Evolutionary conservation across 2,797 vertebrate species (phyloP), one percentile per base, ranked within the genome.

Genomic region (Siniperca undulata): DNA sequence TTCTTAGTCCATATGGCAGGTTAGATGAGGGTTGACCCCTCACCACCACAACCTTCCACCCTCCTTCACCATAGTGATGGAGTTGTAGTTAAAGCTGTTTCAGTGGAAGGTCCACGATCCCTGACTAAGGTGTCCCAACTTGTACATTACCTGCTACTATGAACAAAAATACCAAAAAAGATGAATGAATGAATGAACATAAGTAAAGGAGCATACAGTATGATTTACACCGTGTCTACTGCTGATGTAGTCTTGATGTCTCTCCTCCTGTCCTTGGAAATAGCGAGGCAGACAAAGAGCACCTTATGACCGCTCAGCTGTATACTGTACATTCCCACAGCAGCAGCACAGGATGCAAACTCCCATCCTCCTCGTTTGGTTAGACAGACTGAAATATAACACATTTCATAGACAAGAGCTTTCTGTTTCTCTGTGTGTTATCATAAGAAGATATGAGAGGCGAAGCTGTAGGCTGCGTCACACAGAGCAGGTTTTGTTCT

Each of bases 391-490:
- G 85, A 90, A 86, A 89, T 86, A 90, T 82, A 87, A 91, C 90
- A 89, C 85, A 80, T 91, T 87, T 86, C 78, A 87, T 69, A 90
- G 86, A 92, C 88, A 88, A 82, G 83, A 73, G 78, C 81, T 59
- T 83, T 87, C 85, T 92, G 85, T 92, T 78, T 86, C 79, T 78
- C 55, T 62, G 74, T 16, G 60, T 81, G 86, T 93, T 94, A 92
- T 93, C 91, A 81, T 78, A 65, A 78, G 87, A 38, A 91, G 92
- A 93, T 93, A 92, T 6, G 50, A 80, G 82, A 77, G 81, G 88
- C 73, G 44, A 74, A 62, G 38, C 72, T 36, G 72, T 71, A 86
- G 88, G 90, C 87, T 88, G 85, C 20, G 70, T 80, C 76, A 22
- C 66, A 92, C 88, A 93, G 75, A 85, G 83, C 53, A 12, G 30